Conservation (phyloP, 1,140 invertebrate genomes). For the Aphaenogaster rudis region DNA sequence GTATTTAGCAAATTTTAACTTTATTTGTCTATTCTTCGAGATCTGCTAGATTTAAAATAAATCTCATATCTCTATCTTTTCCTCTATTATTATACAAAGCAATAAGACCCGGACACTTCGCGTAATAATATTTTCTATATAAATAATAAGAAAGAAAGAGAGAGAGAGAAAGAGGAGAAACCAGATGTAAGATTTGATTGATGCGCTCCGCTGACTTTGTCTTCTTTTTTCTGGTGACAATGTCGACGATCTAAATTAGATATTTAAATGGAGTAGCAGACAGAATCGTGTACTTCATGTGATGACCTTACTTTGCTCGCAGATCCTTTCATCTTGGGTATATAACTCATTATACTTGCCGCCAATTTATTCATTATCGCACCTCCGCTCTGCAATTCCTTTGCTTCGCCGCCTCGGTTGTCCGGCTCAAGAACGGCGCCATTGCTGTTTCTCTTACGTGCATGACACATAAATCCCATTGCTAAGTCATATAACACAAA, state of each 20-base stretch:
- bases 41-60: background rate
- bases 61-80: background rate
- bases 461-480: background rate
- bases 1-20: background rate
- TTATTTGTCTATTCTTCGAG: background rate
- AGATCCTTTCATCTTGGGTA: conserved; percentile 67
- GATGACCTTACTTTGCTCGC: conserved; percentile 66
- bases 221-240: conserved; percentile 11
- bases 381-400: conserved; percentile 71
- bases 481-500: background rate
- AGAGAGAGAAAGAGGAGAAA: background rate
- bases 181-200: background rate
- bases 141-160: background rate
- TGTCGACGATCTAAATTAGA: background rate
- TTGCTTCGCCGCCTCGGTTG: conserved; percentile 33
- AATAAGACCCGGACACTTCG: background rate
- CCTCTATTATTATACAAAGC: background rate
- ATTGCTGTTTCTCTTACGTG: conserved; percentile 16
- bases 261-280: conserved; percentile 21
- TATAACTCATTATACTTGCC: conserved; percentile 59
- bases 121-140: conserved; percentile 6
- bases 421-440: conserved; percentile 45
- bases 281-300: conserved; percentile 9
- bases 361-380: conserved; percentile 78
- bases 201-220: background rate